Conservation (phyloP, 1,140 invertebrate species). For the Drosophila erecta region DNA sequence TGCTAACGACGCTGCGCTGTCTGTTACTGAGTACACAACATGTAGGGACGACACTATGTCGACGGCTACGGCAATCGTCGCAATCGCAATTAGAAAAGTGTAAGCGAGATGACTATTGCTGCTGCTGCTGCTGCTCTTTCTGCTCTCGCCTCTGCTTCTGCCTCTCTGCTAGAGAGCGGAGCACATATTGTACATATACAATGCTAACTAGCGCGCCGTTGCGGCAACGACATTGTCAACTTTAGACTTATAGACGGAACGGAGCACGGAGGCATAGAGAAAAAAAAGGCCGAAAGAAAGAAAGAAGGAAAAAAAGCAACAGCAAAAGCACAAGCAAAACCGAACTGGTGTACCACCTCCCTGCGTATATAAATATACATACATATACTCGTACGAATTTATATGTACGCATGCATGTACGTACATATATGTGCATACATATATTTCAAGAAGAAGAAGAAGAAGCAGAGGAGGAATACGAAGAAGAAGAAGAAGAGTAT, state of each 20-base stretch:
- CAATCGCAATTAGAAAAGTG: constrained; percentile 58
- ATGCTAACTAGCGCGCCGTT: too few relatives aligned
- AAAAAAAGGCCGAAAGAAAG: constrained; percentile 36
- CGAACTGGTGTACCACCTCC: constrained; percentile 21
- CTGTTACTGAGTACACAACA: constrained; percentile 51
- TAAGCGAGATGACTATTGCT: constrained; percentile 57
- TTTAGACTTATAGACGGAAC: too few relatives aligned
- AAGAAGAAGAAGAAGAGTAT: constrained; percentile 32
- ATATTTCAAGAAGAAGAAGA: constrained; percentile 1
- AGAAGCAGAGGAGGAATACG: background rate
- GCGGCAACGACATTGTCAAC: too few relatives aligned
- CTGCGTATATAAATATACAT: constrained; percentile 22
- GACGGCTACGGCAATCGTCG: constrained; percentile 21
- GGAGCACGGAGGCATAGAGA: constrained; percentile 52
- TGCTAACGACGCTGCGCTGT: constrained; percentile 48
- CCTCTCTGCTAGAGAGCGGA: too few relatives aligned
- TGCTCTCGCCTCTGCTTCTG: constrained; percentile 1
- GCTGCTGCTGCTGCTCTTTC: background rate
- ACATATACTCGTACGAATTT: constrained; percentile 2
- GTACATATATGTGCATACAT: constrained; percentile 27
- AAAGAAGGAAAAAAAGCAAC: background rate
- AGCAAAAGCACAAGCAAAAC: background rate
- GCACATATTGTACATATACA: too few relatives aligned
- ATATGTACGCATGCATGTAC: constrained; percentile 18
- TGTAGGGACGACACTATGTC: constrained; percentile 46